Evolutionary conservation across 1,140 invertebrate genomes (phyloP).

Genomic region (Colletes gigas): DNA sequence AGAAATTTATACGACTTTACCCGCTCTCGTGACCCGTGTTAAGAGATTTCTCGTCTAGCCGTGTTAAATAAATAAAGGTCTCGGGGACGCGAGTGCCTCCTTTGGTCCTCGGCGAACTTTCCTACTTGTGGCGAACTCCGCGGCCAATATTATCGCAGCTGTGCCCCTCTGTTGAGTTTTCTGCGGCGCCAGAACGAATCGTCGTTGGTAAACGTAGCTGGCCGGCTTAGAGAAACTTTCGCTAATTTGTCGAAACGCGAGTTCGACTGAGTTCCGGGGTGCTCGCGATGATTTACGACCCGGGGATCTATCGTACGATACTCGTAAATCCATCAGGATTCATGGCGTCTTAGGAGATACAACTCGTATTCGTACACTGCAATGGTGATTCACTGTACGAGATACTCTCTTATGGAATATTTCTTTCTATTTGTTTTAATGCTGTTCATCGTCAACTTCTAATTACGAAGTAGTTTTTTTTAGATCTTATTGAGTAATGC

Average conservation of each 20-base stretch:
- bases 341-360: too few species aligned
- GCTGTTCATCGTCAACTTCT: too few species aligned
- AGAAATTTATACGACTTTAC: neutral
- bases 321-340: neutral
- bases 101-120: neutral
- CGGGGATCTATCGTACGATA: neutral
- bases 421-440: neutral
- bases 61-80: constrained; percentile 61
- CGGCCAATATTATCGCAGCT: constrained; percentile 35
- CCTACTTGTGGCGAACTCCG: neutral
- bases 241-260: constrained; percentile 19
- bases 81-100: neutral
- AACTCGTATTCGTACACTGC: too few species aligned
- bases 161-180: constrained; percentile 23
- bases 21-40: neutral
- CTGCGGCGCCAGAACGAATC: constrained; percentile 15
- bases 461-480: too few species aligned
- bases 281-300: neutral
- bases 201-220: constrained; percentile 5
- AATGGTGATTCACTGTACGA: too few species aligned
- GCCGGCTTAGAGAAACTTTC: constrained; percentile 16
- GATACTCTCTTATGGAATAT: too few species aligned
- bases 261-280: constrained; percentile 6
- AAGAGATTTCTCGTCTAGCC: constrained; percentile 32
- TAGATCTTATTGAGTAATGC: too few species aligned